phyloP scores from a whole-genome alignment of 2,888 invertebrate genomes.

The Xanthorhoe designata region DNA sequence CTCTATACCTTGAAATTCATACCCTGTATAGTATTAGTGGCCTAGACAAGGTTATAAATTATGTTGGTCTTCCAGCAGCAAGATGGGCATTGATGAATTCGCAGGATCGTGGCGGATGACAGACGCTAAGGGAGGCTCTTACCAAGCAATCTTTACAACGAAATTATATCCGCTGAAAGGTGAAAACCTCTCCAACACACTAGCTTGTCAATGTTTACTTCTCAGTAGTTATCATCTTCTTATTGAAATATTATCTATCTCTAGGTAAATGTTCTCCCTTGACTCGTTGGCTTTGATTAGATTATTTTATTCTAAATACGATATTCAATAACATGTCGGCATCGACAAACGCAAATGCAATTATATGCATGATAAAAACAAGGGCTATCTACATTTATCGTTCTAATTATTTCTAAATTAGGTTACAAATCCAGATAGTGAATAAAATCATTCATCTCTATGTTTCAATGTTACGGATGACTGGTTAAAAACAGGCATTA shows the following conservation, averaged over 20 bases:
- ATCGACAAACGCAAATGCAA: slow-evolving; percentile 28
- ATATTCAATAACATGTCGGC: slow-evolving; percentile 26
- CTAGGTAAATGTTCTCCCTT: slow-evolving; percentile 30
- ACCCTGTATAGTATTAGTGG: no score
- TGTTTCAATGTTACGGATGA: background rate
- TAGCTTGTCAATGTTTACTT: background rate
- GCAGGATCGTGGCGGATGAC: no score
- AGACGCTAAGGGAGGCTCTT: no score
- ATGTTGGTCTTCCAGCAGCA: no score
- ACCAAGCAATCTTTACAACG: no score
- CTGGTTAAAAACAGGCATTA: background rate
- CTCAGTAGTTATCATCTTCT: background rate
- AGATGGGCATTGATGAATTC: no score
- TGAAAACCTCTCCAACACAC: background rate
- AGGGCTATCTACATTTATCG: slow-evolving; percentile 9
- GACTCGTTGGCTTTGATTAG: slow-evolving; percentile 28
- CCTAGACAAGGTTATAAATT: no score
- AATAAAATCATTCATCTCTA: slow-evolving; percentile 14
- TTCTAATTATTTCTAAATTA: background rate
- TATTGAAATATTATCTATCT: slow-evolving; percentile 8
- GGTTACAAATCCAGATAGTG: slow-evolving; percentile 4
- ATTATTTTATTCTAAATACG: slow-evolving; percentile 9
- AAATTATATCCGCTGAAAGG: background rate
- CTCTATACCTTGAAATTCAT: background rate
- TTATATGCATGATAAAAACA: slow-evolving; percentile 20